Evolutionary conservation across 1,140 invertebrate species (phyloP).

Genomic region (Brachystomella parvula): DNA sequence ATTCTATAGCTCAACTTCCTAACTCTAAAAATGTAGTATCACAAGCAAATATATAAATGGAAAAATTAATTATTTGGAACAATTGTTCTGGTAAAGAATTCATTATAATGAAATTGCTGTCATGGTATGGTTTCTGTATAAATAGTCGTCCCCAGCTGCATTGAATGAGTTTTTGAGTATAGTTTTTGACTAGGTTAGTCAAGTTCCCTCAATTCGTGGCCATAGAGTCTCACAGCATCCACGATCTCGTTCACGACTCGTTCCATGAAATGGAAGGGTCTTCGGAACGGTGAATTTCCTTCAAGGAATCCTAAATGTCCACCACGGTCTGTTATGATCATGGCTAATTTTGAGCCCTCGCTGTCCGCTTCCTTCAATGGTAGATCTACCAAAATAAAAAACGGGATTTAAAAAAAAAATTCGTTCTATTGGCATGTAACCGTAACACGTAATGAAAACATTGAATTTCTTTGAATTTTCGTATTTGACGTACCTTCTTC

Average conservation of each 20-base stretch:
- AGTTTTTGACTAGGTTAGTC: too few relatives aligned
- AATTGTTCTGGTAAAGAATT: too few relatives aligned
- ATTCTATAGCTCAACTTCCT: too few relatives aligned
- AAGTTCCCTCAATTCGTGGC: background rate
- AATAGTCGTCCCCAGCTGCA: too few relatives aligned
- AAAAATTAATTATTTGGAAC: too few relatives aligned
- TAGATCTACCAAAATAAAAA: constrained; percentile 12
- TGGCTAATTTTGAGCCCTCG: constrained; percentile 23
- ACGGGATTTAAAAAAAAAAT: background rate
- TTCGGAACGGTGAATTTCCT: constrained; percentile 15
- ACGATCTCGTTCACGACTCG: constrained; percentile 19
- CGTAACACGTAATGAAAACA: too few relatives aligned
- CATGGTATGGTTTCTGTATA: too few relatives aligned
- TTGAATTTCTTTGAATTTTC: background rate
- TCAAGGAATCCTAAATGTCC: constrained; percentile 34
- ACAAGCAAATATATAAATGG: too few relatives aligned
- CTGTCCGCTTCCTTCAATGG: constrained; percentile 26
- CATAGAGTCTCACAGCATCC: constrained; percentile 11
- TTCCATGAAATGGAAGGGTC: constrained; percentile 32
- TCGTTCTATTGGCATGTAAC: too few relatives aligned
- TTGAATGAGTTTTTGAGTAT: too few relatives aligned
- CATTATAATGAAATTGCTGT: too few relatives aligned
- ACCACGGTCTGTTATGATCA: constrained; percentile 29
- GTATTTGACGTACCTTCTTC: constrained; percentile 19
- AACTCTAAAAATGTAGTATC: too few relatives aligned